phyloP scores from a whole-genome alignment of 2,888 invertebrate genomes.

The Pammene aurita region DNA sequence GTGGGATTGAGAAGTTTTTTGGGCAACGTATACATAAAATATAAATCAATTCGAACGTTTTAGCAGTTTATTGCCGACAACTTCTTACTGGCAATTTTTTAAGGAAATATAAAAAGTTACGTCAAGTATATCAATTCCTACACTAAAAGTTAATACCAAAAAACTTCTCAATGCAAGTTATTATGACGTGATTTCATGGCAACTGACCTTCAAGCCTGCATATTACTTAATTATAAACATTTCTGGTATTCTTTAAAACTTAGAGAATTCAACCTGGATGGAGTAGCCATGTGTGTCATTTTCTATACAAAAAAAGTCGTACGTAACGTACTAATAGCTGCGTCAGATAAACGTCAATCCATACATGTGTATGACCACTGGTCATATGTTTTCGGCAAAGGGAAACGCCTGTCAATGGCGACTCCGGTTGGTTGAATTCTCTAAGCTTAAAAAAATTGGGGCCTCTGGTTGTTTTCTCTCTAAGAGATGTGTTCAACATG shows the following conservation, averaged over 20 bases:
- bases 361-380: too few relatives aligned
- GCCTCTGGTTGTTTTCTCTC: neutral
- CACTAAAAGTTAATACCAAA: constrained; percentile 1
- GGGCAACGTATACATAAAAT: constrained; percentile 4
- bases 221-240: neutral
- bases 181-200: constrained; percentile 26
- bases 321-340: too few relatives aligned
- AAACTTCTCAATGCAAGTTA: constrained; percentile 24
- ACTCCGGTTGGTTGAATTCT: too few relatives aligned
- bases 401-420: too few relatives aligned
- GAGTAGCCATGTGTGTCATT: too few relatives aligned
- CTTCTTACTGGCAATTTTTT: too few relatives aligned
- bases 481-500: constrained; percentile 1
- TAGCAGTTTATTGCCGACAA: too few relatives aligned
- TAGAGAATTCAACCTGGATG: too few relatives aligned
- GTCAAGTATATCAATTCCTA: neutral
- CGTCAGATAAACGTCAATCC: too few relatives aligned
- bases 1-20: constrained; percentile 21
- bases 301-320: too few relatives aligned
- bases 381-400: too few relatives aligned
- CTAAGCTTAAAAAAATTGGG: neutral
- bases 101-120: too few relatives aligned
- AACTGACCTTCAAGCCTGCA: neutral
- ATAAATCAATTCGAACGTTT: neutral
- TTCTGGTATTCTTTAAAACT: neutral